Evolutionary conservation across 2,888 invertebrate genomes (phyloP).

Genomic region (Cantharis rustica): DNA sequence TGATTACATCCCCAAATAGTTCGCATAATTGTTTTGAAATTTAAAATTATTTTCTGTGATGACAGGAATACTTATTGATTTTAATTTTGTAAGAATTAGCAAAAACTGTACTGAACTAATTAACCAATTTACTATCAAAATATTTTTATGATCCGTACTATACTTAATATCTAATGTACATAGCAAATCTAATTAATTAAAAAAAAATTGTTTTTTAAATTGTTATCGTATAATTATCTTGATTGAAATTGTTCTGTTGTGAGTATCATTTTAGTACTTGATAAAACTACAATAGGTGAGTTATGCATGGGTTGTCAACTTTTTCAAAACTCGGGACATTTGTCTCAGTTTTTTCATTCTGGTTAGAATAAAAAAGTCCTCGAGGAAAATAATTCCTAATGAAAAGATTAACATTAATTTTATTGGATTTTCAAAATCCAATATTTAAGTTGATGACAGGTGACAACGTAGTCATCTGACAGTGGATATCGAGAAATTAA

Average conservation of each 20-base stretch:
- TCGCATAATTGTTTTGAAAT: not conserved
- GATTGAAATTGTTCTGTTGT: not conserved
- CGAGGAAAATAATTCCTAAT: too few species aligned
- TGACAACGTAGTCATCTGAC: too few species aligned
- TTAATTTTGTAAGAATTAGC: not conserved
- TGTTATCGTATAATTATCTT: not conserved
- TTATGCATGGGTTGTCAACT: not conserved
- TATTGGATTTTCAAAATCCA: too few species aligned
- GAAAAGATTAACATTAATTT: too few species aligned
- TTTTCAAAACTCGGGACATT: too few species aligned
- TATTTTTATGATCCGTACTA: not conserved
- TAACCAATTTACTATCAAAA: not conserved
- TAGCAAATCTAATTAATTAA: not conserved
- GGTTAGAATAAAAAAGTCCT: too few species aligned
- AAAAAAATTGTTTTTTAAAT: not conserved
- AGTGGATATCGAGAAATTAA: too few species aligned
- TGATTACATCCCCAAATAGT: not conserved
- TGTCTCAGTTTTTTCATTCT: too few species aligned
- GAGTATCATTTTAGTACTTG: not conserved
- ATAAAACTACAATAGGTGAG: not conserved
- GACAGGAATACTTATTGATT: not conserved
- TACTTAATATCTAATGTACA: not conserved
- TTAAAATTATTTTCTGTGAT: not conserved
- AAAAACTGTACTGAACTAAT: not conserved
- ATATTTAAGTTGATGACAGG: too few species aligned